Evolutionary conservation across 2,888 invertebrate genomes (phyloP).

Genomic region (Ferdinandea cuprea): DNA sequence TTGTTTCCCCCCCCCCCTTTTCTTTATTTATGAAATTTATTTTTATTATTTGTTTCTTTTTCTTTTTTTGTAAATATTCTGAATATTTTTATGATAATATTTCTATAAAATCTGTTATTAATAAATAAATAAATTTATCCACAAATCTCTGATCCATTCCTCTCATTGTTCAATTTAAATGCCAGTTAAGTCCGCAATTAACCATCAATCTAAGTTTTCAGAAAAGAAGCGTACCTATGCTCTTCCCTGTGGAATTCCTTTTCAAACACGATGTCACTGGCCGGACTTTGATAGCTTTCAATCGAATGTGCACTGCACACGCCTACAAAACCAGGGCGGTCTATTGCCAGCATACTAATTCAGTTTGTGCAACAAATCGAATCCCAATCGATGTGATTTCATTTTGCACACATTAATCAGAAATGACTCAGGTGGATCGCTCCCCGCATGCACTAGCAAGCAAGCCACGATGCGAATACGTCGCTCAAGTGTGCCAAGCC

Average conservation of each 20-base stretch:
- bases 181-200: background rate
- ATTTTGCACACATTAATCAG: constrained; percentile 7
- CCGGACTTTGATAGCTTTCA: constrained; percentile 10
- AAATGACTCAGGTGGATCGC: constrained; percentile 9
- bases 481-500: background rate
- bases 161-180: no score
- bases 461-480: background rate
- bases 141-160: no score
- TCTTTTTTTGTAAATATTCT: no score
- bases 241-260: background rate
- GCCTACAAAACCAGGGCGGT: constrained; percentile 21
- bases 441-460: background rate
- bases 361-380: constrained; percentile 5
- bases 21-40: no score
- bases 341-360: constrained; percentile 13
- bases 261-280: background rate
- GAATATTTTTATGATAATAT: no score
- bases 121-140: no score
- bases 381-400: constrained; percentile 17
- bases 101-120: no score
- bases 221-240: no score
- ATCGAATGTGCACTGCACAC: constrained; percentile 5
- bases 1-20: no score
- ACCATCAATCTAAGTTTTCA: background rate
- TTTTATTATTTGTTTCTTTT: no score